Evolutionary conservation across 64 coral and sea anemone genomes (phyloP).

Genomic region (Stylophora pistillata): DNA sequence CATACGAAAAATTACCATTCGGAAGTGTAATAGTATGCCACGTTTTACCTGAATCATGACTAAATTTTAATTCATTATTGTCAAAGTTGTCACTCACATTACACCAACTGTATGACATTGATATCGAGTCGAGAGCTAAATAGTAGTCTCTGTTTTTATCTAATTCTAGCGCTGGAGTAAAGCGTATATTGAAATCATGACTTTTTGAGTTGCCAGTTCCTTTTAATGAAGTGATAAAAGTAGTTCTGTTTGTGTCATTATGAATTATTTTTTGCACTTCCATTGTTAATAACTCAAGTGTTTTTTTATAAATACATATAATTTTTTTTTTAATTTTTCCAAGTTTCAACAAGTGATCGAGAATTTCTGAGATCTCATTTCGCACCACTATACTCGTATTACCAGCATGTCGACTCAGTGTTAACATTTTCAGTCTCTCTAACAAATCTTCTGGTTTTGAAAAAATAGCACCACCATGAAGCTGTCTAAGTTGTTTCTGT

Average conservation of each 20-base stretch:
- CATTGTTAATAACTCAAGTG: too few species aligned
- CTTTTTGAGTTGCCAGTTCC: slow-evolving; percentile 12
- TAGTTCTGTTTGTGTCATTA: background rate
- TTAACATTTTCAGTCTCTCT: background rate
- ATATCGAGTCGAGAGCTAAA: background rate
- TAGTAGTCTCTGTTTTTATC: slow-evolving; percentile 23
- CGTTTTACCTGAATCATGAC: background rate
- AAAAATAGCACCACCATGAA: too few species aligned
- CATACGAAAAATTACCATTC: slow-evolving; percentile 4
- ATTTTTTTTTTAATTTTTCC: background rate
- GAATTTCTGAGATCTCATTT: background rate
- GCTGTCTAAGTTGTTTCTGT: too few species aligned
- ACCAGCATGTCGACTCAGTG: background rate
- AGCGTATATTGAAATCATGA: background rate
- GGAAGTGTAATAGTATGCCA: background rate
- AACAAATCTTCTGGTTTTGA: background rate
- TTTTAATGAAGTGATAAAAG: background rate
- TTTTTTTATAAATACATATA: too few species aligned
- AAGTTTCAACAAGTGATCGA: background rate
- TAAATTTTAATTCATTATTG: background rate
- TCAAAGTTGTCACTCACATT: background rate
- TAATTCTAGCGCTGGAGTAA: background rate
- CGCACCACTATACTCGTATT: background rate
- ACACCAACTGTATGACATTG: background rate
- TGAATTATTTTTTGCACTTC: too few species aligned